A percentile compares a stretch with the other conserved stretches of the same genome.
These are phyloP conservation scores for Callosobruchus maculatus DNA, from an alignment of 2,888 invertebrate species.

Conservation along the genomic window DNA sequence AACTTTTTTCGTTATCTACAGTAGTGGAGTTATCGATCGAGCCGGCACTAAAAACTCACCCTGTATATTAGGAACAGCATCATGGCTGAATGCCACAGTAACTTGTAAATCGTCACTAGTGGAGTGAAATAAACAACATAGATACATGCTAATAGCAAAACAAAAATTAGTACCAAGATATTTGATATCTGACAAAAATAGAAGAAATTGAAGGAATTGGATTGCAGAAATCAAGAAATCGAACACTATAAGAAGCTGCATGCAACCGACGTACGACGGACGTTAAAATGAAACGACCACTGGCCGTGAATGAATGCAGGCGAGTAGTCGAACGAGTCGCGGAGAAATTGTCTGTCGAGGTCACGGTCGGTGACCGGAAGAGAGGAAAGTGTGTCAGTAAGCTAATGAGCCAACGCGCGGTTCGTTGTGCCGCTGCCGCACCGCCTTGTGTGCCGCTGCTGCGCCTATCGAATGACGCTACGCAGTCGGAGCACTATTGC, in stretches of 20 bases:
- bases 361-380: not conserved
- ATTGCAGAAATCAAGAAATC: slow-evolving; percentile 12
- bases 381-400: slow-evolving; percentile 38
- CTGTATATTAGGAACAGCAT: no score
- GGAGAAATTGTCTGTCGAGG: slow-evolving; percentile 9
- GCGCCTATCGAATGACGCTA: not conserved
- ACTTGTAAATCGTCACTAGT: no score
- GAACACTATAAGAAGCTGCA: slow-evolving; percentile 7
- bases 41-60: no score
- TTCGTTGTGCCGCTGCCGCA: slow-evolving; percentile 15
- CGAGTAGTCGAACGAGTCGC: slow-evolving; percentile 16
- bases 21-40: no score
- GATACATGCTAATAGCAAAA: no score
- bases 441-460: not conserved
- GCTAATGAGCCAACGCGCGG: slow-evolving; percentile 31
- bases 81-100: no score
- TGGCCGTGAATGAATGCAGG: slow-evolving; percentile 11
- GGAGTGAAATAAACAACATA: no score
- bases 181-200: no score
- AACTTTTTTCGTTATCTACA: no score
- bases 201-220: slow-evolving; percentile 3
- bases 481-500: not conserved
- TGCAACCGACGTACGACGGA: slow-evolving; percentile 15
- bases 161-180: no score
- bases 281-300: slow-evolving; percentile 10